Conservation (phyloP, 2,888 invertebrate genomes). For the Drosophila phalerata region DNA sequence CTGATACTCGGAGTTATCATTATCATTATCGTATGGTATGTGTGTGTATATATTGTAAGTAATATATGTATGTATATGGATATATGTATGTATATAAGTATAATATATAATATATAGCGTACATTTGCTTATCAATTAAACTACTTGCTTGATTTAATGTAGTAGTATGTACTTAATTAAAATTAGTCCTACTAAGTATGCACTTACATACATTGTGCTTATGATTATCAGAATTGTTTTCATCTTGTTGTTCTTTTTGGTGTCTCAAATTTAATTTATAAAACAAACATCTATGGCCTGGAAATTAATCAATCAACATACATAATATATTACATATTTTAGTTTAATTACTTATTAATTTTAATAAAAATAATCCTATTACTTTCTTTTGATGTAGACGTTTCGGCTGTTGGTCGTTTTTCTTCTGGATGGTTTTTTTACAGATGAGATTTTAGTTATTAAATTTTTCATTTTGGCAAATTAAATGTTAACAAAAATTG, state of each 20-base stretch:
- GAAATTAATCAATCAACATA: slow-evolving; percentile 45
- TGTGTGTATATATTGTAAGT: slow-evolving; percentile 55
- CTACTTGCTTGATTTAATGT: slow-evolving; percentile 59
- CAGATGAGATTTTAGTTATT: slow-evolving; percentile 40
- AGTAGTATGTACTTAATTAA: slow-evolving; percentile 32
- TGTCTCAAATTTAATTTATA: slow-evolving; percentile 31
- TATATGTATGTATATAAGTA: slow-evolving; percentile 37
- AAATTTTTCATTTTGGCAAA: slow-evolving; percentile 41
- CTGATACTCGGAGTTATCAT: slow-evolving; percentile 49
- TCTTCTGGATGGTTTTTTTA: slow-evolving; percentile 66
- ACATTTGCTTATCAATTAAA: slow-evolving; percentile 71
- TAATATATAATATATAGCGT: slow-evolving; percentile 45
- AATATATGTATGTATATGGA: slow-evolving; percentile 38
- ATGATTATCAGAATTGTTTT: slow-evolving; percentile 74
- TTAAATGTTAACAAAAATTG: slow-evolving; percentile 54
- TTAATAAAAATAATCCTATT: slow-evolving; percentile 59
- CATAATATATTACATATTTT: slow-evolving; percentile 15
- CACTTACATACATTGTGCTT: slow-evolving; percentile 63
- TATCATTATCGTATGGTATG: slow-evolving; percentile 27
- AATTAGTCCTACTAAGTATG: slow-evolving; percentile 53
- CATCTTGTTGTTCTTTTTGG: slow-evolving; percentile 27
- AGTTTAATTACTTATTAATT: slow-evolving; percentile 8
- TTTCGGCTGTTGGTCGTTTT: slow-evolving; percentile 70
- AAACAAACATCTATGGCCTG: slow-evolving; percentile 46
- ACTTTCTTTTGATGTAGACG: slow-evolving; percentile 51